Base-by-base conservation (phyloP, 2,797 vertebrate species). In the Euphonia xanthogaster region DNA sequence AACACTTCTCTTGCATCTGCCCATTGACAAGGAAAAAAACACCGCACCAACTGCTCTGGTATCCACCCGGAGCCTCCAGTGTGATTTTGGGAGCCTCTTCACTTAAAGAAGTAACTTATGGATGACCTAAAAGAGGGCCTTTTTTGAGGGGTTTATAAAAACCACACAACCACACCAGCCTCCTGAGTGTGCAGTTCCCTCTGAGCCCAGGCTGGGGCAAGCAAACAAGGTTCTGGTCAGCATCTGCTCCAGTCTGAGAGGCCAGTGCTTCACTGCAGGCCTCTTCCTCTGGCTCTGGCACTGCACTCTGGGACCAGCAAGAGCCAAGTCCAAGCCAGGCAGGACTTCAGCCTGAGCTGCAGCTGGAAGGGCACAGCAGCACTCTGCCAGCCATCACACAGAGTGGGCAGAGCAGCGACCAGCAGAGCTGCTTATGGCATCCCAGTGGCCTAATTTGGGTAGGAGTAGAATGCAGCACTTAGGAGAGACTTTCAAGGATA, bases 361-460 rank as follows among this genome's bases (percentile, higher is more conserved):
- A 53, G 70, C 37, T 65, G 74, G 48, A 93, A 53, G 63, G 62
- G 31, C 75, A 57, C 0, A 0, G 75, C 75, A 61, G 33, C 58
- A 37, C 62, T 53, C 30, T 1, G 5, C 28, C 48, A 60, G 50
- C 25, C 66, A 27, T 5, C 42, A 33, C 2, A 1, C 13, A 13
- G 70, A 37, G 70, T 1, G 6, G 68, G 66, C 71, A 74, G 57
- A 74, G 66, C 42, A 61, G 77, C 1, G 2, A 18, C 53, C 1
- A 0, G 40, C 48, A 60, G 71, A 87, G 45, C 78, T 44, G 30
- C 57, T 73, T 3, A 31, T 0, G 0, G n/a, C 33, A 1, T 17
- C 28, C 58, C 81, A 72, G 70, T 23, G 53, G 50, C 50, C 68
- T n/a, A 0, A 1, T 60, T 77, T 42, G 8, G 19, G 50, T 42